A percentile compares a stretch with the other conserved stretches of the same genome.
phyloP scores from a whole-genome alignment of 2,797 vertebrate species.

The Chiroxiphia lanceolata region DNA sequence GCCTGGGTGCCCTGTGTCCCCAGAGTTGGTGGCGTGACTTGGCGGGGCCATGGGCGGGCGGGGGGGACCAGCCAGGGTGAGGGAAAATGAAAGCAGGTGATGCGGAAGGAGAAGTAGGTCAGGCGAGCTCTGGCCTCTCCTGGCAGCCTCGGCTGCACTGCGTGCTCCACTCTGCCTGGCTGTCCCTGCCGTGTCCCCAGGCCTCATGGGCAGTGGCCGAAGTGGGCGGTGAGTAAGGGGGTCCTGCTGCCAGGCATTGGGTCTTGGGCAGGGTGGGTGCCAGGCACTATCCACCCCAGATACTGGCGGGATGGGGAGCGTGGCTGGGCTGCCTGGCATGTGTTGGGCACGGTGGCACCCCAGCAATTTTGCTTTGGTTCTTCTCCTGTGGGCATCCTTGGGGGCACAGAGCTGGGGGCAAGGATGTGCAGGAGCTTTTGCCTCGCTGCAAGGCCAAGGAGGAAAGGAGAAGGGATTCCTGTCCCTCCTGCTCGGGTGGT shows the following conservation, averaged over 20 bases:
- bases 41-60: background rate
- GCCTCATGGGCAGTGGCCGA: constrained; percentile 25
- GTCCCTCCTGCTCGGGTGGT: rapidly evolving
- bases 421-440: background rate
- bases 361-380: background rate
- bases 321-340: background rate
- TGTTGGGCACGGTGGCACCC: rapidly evolving
- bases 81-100: constrained; percentile 76
- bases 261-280: background rate
- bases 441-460: background rate
- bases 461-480: background rate
- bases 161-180: background rate
- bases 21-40: background rate
- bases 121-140: constrained; percentile 61
- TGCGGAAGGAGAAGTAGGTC: constrained; percentile 78
- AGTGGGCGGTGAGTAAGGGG: background rate
- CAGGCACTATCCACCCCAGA: background rate
- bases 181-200: background rate
- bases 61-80: constrained; percentile 62
- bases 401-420: background rate
- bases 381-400: background rate
- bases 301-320: background rate
- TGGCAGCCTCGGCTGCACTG: constrained; percentile 20
- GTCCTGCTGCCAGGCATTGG: background rate
- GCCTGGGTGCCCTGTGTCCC: background rate